These are phyloP conservation scores for Eristalis tenax DNA, from an alignment of 2,888 invertebrate genomes.

Conservation along the genomic window DNA sequence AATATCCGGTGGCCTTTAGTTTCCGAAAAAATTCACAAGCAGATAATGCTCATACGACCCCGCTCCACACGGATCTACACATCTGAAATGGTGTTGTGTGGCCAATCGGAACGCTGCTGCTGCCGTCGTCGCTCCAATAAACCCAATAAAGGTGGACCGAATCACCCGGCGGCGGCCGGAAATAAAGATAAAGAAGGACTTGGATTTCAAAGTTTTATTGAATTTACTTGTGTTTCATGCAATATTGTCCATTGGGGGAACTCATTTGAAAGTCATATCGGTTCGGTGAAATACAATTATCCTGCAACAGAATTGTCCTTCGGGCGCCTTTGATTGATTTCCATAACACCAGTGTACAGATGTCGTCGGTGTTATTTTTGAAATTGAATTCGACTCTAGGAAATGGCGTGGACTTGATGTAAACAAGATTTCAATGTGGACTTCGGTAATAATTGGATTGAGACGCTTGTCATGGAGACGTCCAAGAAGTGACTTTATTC, in stretches of 20 bases:
- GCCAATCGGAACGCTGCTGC: neutral
- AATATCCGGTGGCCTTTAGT: conserved; percentile 57
- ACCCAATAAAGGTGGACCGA: conserved; percentile 58
- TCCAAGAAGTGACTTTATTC: neutral
- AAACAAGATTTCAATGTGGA: neutral
- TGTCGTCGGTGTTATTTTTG: neutral
- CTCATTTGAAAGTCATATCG: conserved; percentile 33
- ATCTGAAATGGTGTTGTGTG: neutral
- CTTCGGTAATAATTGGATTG: neutral
- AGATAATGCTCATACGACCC: neutral
- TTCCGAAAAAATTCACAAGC: conserved; percentile 9
- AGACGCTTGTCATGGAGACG: neutral
- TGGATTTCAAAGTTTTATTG: conserved; percentile 44
- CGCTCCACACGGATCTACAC: neutral
- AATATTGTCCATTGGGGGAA: conserved; percentile 9
- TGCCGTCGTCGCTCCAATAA: conserved; percentile 19
- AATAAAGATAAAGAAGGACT: conserved; percentile 46
- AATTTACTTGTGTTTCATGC: conserved; percentile 14
- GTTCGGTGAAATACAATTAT: conserved; percentile 17
- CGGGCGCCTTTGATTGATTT: conserved; percentile 7
- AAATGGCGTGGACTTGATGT: neutral
- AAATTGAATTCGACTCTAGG: neutral
- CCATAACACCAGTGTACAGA: neutral
- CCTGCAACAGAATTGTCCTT: conserved; percentile 8
- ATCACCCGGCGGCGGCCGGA: conserved; percentile 44